These are phyloP conservation scores for Magallana nippona DNA, from an alignment of 2,888 invertebrate genomes.

Conservation along the genomic window DNA sequence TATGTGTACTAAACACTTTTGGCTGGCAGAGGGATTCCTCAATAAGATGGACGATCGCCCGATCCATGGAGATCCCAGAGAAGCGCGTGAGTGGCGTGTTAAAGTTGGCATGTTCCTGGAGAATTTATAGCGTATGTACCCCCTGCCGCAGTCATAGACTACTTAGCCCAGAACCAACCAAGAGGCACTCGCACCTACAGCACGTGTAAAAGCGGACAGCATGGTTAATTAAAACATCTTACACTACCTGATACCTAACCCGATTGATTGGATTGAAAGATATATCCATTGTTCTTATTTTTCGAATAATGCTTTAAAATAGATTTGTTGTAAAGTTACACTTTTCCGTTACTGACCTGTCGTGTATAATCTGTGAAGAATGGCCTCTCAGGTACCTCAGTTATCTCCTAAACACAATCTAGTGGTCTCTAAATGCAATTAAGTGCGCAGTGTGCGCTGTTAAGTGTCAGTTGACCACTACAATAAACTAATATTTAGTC, in stretches of 20 bases:
- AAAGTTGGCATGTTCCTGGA: slow-evolving; percentile 20
- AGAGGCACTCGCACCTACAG: too few species aligned
- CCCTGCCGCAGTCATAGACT: background rate
- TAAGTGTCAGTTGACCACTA: background rate
- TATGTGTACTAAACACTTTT: slow-evolving; percentile 14
- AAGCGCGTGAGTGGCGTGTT: background rate
- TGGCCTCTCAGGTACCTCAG: background rate
- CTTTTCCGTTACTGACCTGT: too few species aligned
- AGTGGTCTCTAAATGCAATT: slow-evolving; percentile 7
- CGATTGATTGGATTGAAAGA: too few species aligned
- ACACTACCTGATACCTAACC: too few species aligned
- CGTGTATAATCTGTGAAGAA: background rate
- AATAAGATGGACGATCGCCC: background rate
- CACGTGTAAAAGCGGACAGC: background rate
- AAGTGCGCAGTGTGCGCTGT: background rate
- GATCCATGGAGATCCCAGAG: background rate
- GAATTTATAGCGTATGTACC: slow-evolving; percentile 3
- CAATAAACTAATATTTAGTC: slow-evolving; percentile 20
- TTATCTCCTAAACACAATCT: background rate
- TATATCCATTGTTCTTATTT: too few species aligned
- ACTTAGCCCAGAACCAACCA: background rate
- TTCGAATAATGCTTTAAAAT: too few species aligned
- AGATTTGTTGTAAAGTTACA: too few species aligned
- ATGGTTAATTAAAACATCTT: too few species aligned
- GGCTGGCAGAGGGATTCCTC: background rate